Evolutionary conservation across 1,140 invertebrate genomes (phyloP), one percentile per base, ranked within the genome.

Genomic region (Formica selysi): DNA sequence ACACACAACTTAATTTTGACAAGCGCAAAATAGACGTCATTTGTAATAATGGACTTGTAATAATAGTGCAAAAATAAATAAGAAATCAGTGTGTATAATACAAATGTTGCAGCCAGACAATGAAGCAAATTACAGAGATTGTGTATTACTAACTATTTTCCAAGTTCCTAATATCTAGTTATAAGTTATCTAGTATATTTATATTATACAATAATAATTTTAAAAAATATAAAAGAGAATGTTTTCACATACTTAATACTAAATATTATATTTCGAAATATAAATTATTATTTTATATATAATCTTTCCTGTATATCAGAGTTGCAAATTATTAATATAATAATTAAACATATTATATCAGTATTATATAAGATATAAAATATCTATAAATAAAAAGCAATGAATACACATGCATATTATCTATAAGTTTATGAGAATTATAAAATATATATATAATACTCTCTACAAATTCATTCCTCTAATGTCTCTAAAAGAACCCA

Each of bases 51-150:
- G 65, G 36, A 41, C 32, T 81, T 81, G 13, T 79, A 61, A 71
- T 48, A 61, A 88, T 41, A 57, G 65, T 88, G 71, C 73, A 78
- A 89, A 85, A 61, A 78, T 54, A 76, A 78, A 76, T 3, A 59
- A 41, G 41, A 87, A 84, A 29, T 48, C 2, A 84, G 57, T 41
- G 36, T 85, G 62, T 85, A 44, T 68, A 51, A 68, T 88, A 62
- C 80, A 68, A 65, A 83, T 67, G 51, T 36, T 71, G 68, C 64
- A 74, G 73, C 87, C 87, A 89, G 68, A 88, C 65, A 59, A n/a
- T 64, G 87, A 85, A 29, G 80, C 80, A 79, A 85, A 70, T 87
- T 67, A 84, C 22, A 87, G 3, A 81, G 51, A 71, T 13, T 5
- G 2, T 57, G 19, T 48, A 48, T 59, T 51, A 16, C 51, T 83